Base-by-base conservation (phyloP, 2,888 invertebrate species). In the Leptinotarsa rubiginosa region DNA sequence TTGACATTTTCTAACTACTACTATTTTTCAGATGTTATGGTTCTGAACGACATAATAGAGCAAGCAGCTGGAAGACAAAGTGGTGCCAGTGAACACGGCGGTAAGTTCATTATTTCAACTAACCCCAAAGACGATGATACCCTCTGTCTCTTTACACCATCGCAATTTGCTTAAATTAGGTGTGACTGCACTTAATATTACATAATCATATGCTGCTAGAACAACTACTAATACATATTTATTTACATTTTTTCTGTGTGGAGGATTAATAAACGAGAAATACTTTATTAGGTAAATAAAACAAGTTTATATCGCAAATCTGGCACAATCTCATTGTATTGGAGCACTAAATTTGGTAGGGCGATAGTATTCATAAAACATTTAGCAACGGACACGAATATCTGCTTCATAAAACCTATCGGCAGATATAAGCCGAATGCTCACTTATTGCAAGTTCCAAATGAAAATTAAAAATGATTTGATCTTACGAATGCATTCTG, bases 1-100 rank as follows among this genome's bases (percentile, higher is more conserved):
- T 5, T 64, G 13, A 18, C 1, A 54, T 72, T 56, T 49, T 72
- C 20, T 72, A 72, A 70, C 25, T 52, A 76, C 31, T 62, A 22
- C 70, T 88, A 69, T 88, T 91, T 70, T 90, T 62, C 67, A 98
- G 98, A 98, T 91, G 97, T 98, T 78, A 96, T 97, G 96, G 97
- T 97, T 83, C 90, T 98, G 85, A 97, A 97, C 87, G 97, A 98
- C 88, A 97, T 98, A 85, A 96, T 98, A 84, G 97, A 98, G 87
- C 97, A 97, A 91, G 97, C 95, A 75, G 95, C 97, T 75, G 95
- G 96, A 82, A 91, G 95, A 87, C 95, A 95, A 86, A 96, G 96
- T 86, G 92, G 96, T 86, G 92, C 93, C 76, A 95, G 95, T 86
- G 96, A 96, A 80, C 94, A 94, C 88, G 95, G 94, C 92, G 96